Conservation (phyloP, 2,888 invertebrate species). For the Chesias legatella region DNA sequence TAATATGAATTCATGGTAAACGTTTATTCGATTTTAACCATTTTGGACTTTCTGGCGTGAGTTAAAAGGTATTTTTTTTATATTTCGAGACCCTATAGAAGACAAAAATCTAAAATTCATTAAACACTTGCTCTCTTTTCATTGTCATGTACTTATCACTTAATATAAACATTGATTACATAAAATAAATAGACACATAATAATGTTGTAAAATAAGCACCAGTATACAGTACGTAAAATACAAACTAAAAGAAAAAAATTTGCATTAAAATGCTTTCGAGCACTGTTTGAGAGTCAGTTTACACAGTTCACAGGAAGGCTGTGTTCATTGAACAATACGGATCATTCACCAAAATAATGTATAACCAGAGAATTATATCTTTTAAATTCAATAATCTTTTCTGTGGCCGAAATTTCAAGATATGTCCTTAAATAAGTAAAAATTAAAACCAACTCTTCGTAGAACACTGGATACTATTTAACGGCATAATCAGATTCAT, state of each 20-base stretch:
- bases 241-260: constrained; percentile 21
- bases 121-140: constrained; percentile 20
- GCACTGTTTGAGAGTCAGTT: constrained; percentile 7
- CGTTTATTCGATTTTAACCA: neutral
- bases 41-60: too few species aligned
- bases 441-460: too few species aligned
- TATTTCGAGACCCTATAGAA: neutral
- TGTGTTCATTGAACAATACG: too few species aligned
- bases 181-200: constrained; percentile 39
- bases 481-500: too few species aligned
- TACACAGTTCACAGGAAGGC: too few species aligned
- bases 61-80: constrained; percentile 2
- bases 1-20: too few species aligned
- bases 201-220: constrained; percentile 39
- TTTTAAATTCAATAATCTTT: too few species aligned
- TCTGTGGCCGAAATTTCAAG: too few species aligned
- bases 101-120: constrained; percentile 20
- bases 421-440: too few species aligned
- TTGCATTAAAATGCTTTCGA: constrained; percentile 15
- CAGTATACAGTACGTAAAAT: constrained; percentile 34
- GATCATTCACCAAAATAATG: too few species aligned
- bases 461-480: too few species aligned
- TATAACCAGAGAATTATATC: too few species aligned
- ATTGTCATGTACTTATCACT: constrained; percentile 37
- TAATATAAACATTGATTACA: constrained; percentile 29